Evolutionary conservation across 2,888 invertebrate genomes (phyloP), one percentile per base, ranked within the genome.

Genomic region (Ellobium chinense): DNA sequence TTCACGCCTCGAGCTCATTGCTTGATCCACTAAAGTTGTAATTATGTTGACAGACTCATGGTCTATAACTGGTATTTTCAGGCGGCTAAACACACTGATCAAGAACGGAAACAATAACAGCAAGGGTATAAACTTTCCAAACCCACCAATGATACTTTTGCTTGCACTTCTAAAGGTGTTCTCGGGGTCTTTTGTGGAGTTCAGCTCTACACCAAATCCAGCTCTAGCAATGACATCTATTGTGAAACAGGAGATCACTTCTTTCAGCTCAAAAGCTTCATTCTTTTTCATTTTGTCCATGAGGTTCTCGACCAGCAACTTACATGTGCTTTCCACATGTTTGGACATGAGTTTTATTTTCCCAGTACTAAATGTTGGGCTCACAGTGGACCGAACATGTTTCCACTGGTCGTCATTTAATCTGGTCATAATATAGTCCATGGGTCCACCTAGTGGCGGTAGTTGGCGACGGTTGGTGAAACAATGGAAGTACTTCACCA

Each of bases 181-280:
- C 14, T 60, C 24, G 24, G 60, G 60, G 60, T 60, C 60, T 60
- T 60, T 60, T n/a, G 7, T 7, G 7, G 60, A 18, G 60, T 60
- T n/a, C 7, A 60, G 7, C 24, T 60, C 24, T 21, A 60, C 7
- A 7, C 60, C 60, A 60, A 60, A 60, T 7, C n/a, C 60, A 2
- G 85, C 85, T 34, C 85, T 73, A n/a, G 87, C 86, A 39, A 87
- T 88, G 12, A 85, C 84, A 65, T 88, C 87, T 87, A 88, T 86
- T 1, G 86, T 83, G 78, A 75, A 87, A 14, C 60, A n/a, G 29
- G 27, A 31, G 24, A n/a, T 29, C 5, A 37, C 27, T 12, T 68
- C 68, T 34, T 68, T 68, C 2, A 73, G 60, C 4, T 60, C 58
- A 14, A 73, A 14, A 18, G 29, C 60, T n/a, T 60, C 34, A 3